Evolutionary conservation across 2,888 invertebrate genomes (phyloP), one percentile per base, ranked within the genome.

Genomic region (Holacanthella duospinosa): DNA sequence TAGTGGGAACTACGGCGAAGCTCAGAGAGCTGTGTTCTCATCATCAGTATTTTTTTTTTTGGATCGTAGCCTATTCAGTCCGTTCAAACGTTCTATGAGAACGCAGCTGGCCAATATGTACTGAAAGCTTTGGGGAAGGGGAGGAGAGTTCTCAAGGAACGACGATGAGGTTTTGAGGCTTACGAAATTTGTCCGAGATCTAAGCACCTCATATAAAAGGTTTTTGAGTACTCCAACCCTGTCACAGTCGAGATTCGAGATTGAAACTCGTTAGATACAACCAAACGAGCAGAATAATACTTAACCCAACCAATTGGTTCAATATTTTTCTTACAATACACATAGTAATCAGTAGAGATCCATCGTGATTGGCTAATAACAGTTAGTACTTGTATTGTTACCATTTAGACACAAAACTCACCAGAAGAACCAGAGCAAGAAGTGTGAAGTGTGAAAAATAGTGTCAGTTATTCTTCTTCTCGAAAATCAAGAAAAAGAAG

Each of bases 91-190:
- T 53, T 27, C 28, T 55, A 53, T 68, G 69, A 64, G 69, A 67
- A 67, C 64, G 69, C 69, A 69, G 69, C 69, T 69, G 69, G 65
- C 65, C 66, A 65, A 64, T 61, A 63, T 64, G 56, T 29, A 29
- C n/a, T n/a, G n/a, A n/a, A n/a, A n/a, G n/a, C n/a, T n/a, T n/a
- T n/a, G n/a, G 16, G 53, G 55, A 54, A 21, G 54, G 65, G 68
- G 66, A 64, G 64, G 68, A 66, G 68, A 64, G 56, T 68, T 68
- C 64, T 61, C 65, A 65, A 53, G 55, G 57, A 56, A 58, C n/a
- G 27, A n/a, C 4, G 36, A 36, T 6, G 36, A 36, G 36, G 16
- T 9, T 36, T 36, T 6, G 36, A 36, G 16, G 36, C 9, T 9
- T 36, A 16, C 9, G 36, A n/a, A n/a, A n/a, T n/a, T n/a, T n/a